Evolutionary conservation across 2,888 invertebrate species (phyloP).

Genomic region (Balanococcus diminutus): DNA sequence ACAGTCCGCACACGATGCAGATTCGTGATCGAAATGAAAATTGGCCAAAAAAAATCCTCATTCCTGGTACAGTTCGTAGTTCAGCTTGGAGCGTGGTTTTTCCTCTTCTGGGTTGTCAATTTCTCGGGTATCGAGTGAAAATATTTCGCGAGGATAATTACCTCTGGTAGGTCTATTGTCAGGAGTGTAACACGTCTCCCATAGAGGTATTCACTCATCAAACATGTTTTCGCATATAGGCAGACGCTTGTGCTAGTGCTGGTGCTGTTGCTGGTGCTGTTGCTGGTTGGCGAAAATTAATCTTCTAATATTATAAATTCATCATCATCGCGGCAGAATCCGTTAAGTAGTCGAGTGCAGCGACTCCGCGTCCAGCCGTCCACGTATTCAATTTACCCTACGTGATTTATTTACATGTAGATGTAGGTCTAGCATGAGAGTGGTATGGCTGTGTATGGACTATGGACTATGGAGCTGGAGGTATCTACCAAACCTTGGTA

Average conservation of each 20-base stretch:
- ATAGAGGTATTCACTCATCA: not conserved
- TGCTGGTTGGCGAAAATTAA: slow-evolving; percentile 6
- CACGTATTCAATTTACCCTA: not conserved
- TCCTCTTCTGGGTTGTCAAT: no score
- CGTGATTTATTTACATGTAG: slow-evolving; percentile 6
- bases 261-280: no score
- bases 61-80: no score
- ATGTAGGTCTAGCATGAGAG: no score
- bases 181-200: not conserved
- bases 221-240: not conserved
- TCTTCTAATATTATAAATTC: slow-evolving; percentile 3
- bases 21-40: not conserved
- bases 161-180: not conserved
- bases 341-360: not conserved
- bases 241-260: no score
- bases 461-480: no score
- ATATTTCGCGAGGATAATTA: slow-evolving; percentile 13
- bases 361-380: not conserved
- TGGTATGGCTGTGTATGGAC: no score
- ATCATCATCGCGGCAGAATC: not conserved
- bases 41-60: slow-evolving; percentile 8
- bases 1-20: not conserved
- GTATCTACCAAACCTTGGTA: no score
- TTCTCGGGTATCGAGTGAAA: not conserved
- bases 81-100: no score